Percentiles rank a stretch among this genome's conserved stretches.
Conservation (phyloP, 2,888 invertebrate species). For the Meta bourneti region DNA sequence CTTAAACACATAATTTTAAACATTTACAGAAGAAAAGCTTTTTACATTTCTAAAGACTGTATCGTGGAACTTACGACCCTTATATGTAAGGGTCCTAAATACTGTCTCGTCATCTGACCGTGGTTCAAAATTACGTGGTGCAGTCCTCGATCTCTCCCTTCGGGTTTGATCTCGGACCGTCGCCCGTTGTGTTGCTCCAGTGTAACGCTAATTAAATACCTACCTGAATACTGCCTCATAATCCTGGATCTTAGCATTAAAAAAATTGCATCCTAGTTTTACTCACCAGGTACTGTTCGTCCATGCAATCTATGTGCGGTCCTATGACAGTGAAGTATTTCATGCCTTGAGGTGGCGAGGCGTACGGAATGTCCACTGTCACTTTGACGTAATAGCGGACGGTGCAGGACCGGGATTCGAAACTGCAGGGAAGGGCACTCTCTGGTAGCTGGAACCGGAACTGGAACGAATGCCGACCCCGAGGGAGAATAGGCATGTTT, state of each 20-base stretch:
- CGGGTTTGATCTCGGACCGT: too few relatives aligned
- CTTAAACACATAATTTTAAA: too few relatives aligned
- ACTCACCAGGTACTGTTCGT: constrained; percentile 87
- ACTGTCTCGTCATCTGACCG: too few relatives aligned
- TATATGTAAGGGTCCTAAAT: too few relatives aligned
- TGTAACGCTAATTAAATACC: too few relatives aligned
- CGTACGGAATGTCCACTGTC: constrained; percentile 88
- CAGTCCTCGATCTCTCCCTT: too few relatives aligned
- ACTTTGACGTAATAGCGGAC: constrained; percentile 88
- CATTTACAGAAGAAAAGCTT: too few relatives aligned
- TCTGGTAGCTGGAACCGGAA: constrained; percentile 88
- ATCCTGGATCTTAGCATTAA: background rate
- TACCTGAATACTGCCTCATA: too few relatives aligned
- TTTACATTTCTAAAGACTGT: too few relatives aligned
- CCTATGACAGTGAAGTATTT: constrained; percentile 90
- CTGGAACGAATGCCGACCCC: constrained; percentile 87
- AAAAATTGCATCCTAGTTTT: background rate
- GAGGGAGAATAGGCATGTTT: constrained; percentile 86
- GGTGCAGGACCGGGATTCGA: constrained; percentile 88
- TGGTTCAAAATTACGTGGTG: too few relatives aligned
- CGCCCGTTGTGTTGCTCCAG: too few relatives aligned
- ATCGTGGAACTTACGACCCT: too few relatives aligned
- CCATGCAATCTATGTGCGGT: constrained; percentile 90
- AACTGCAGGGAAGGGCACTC: constrained; percentile 87
- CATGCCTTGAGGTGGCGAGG: constrained; percentile 89